Conservation (phyloP, 2,888 invertebrate species). For the Troides oblongomaculatus region DNA sequence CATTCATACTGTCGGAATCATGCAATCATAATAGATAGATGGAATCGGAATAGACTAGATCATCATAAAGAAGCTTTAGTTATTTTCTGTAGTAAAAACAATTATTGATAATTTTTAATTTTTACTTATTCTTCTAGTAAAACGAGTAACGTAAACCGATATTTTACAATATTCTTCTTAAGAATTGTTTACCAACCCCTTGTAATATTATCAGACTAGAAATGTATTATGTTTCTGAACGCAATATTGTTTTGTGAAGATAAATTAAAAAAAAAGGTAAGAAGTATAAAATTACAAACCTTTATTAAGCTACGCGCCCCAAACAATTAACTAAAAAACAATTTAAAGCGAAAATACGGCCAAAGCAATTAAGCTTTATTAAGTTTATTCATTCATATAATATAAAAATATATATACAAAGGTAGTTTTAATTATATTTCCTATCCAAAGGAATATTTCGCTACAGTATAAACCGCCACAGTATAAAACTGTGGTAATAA, state of each 20-base stretch:
- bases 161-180: background rate
- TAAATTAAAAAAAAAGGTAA: background rate
- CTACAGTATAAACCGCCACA: background rate
- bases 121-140: background rate
- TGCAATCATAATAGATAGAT: background rate
- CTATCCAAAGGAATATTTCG: background rate
- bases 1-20: background rate
- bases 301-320: background rate
- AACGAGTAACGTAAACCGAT: background rate
- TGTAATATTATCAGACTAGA: background rate
- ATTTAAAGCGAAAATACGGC: slow-evolving; percentile 8
- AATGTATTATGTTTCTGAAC: background rate
- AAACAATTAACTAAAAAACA: slow-evolving; percentile 18
- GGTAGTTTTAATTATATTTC: background rate
- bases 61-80: no score
- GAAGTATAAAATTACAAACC: slow-evolving; percentile 3
- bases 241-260: background rate
- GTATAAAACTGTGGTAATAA: background rate
- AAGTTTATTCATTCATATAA: background rate
- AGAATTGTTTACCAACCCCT: background rate
- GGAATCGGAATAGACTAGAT: no score
- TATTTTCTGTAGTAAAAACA: no score
- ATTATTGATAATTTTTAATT: no score
- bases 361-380: slow-evolving; percentile 16
- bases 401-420: no score